These are phyloP conservation scores for Agonopterix subpropinquella DNA, from an alignment of 2,888 invertebrate species.

Conservation along the genomic window DNA sequence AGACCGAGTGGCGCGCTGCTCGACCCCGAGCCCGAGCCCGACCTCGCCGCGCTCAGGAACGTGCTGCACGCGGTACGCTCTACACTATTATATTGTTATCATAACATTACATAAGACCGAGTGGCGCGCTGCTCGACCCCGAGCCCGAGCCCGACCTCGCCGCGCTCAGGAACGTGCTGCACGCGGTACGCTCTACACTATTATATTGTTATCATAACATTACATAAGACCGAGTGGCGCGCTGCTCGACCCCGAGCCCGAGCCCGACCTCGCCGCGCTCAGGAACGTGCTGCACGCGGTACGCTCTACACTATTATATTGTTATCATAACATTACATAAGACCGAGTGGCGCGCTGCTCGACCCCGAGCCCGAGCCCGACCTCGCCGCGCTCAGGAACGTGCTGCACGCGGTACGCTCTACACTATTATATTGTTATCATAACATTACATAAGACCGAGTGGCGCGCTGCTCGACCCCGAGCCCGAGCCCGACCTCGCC, in stretches of 20 bases:
- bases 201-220: too few relatives aligned
- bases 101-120: too few relatives aligned
- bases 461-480: conserved; percentile 79
- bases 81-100: conserved; percentile 1
- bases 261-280: conserved; percentile 76
- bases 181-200: conserved; percentile 67
- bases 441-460: too few relatives aligned
- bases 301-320: conserved; percentile 22
- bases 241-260: conserved; percentile 75
- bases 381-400: conserved; percentile 54
- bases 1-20: conserved; percentile 86
- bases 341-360: conserved; percentile 84
- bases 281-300: conserved; percentile 78
- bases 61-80: conserved; percentile 79
- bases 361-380: conserved; percentile 81
- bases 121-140: conserved; percentile 77
- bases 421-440: conserved; percentile 2
- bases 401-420: conserved; percentile 79
- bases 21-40: conserved; percentile 79
- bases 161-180: conserved; percentile 66
- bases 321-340: too few relatives aligned
- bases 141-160: conserved; percentile 83
- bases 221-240: conserved; percentile 92
- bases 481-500: conserved; percentile 81
- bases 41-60: conserved; percentile 64